Conservation (phyloP, 2,797 vertebrate genomes). For the Pempheris klunzingeri region DNA sequence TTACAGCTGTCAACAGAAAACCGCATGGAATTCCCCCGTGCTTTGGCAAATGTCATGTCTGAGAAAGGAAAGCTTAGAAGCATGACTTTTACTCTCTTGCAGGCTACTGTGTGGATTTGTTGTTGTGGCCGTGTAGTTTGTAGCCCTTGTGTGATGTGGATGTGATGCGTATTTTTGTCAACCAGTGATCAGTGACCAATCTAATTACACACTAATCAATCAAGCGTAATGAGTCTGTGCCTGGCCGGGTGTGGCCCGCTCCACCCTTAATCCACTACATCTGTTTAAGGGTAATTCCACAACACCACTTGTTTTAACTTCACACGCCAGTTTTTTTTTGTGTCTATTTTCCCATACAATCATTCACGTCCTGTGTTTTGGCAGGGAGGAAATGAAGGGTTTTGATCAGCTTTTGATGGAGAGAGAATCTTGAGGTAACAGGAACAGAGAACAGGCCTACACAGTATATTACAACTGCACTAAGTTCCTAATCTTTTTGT, state of each 20-base stretch:
- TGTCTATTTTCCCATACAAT: slow-evolving; percentile 33
- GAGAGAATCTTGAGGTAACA: not conserved
- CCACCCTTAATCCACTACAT: slow-evolving; percentile 68
- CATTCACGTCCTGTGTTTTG: slow-evolving; percentile 30
- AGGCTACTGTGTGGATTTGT: slow-evolving; percentile 55
- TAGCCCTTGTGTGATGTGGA: slow-evolving; percentile 44
- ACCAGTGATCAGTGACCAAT: slow-evolving; percentile 68
- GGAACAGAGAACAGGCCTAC: slow-evolving; percentile 2
- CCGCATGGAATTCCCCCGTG: slow-evolving; percentile 74
- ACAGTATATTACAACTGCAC: slow-evolving; percentile 2
- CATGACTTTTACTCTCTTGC: slow-evolving; percentile 30
- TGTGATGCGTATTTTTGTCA: slow-evolving; percentile 76
- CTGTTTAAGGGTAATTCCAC: slow-evolving; percentile 64
- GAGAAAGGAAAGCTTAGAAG: slow-evolving; percentile 46
- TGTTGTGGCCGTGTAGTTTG: slow-evolving; percentile 48
- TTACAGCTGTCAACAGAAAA: slow-evolving; percentile 71
- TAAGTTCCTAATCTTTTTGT: slow-evolving; percentile 4
- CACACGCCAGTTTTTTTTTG: slow-evolving; percentile 63
- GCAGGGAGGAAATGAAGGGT: slow-evolving; percentile 27
- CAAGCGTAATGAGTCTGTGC: slow-evolving; percentile 75
- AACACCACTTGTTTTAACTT: slow-evolving; percentile 67
- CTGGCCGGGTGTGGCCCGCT: slow-evolving; percentile 69
- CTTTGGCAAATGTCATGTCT: slow-evolving; percentile 67
- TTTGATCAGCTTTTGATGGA: slow-evolving; percentile 50
- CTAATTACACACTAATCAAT: slow-evolving; percentile 85